A percentile compares a stretch with the other conserved stretches of the same genome.
phyloP scores from a whole-genome alignment of 2,113 vertebrate species.

The Amphilophus citrinellus region DNA sequence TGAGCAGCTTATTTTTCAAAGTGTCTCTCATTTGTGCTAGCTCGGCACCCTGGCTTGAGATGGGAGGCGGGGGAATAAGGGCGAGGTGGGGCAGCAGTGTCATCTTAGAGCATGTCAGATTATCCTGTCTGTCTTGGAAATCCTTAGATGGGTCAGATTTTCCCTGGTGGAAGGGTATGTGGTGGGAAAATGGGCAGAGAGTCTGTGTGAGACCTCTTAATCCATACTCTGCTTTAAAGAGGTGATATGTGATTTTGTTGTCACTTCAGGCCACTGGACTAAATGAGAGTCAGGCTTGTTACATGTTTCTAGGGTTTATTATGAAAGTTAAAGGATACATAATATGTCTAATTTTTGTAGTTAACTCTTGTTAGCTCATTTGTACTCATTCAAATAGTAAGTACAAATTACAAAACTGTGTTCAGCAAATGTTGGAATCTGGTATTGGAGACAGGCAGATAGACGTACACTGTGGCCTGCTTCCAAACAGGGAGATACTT shows the following conservation, averaged over 20 bases:
- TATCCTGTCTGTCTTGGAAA: constrained; percentile 73
- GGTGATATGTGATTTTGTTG: constrained; percentile 50
- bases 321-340: background rate
- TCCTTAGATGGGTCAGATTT: constrained; percentile 71
- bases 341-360: background rate
- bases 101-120: constrained; percentile 71
- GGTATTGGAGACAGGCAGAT: no score
- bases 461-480: no score
- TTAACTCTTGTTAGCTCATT: background rate
- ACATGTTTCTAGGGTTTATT: background rate
- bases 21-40: constrained; percentile 75
- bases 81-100: constrained; percentile 57
- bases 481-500: no score
- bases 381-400: background rate
- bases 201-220: constrained; percentile 39
- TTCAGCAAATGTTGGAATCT: no score
- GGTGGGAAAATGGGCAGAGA: constrained; percentile 66
- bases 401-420: no score
- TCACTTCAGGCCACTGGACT: constrained; percentile 37
- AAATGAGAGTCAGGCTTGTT: constrained; percentile 1
- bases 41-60: constrained; percentile 61
- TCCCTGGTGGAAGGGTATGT: constrained; percentile 60
- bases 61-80: constrained; percentile 39
- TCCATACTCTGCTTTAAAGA: constrained; percentile 32
- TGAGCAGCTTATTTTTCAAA: constrained; percentile 79